Evolutionary conservation across 1,140 invertebrate species (phyloP).

Genomic region (Manduca sexta): DNA sequence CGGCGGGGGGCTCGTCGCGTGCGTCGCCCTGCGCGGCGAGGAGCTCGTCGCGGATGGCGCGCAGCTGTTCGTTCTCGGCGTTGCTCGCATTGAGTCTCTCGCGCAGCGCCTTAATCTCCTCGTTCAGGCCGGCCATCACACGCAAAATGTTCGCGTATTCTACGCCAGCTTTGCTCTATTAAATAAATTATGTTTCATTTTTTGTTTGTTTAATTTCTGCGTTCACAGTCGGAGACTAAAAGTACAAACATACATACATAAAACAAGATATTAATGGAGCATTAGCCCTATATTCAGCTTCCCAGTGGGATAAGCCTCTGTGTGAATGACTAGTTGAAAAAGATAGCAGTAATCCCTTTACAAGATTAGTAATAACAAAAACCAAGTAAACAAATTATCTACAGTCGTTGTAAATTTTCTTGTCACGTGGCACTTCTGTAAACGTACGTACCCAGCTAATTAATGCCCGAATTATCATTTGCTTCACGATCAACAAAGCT

Average conservation of each 20-base stretch:
- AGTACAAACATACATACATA: too few species aligned
- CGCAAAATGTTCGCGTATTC: conserved; percentile 60
- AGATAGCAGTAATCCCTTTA: too few species aligned
- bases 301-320: too few species aligned
- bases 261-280: too few species aligned
- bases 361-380: too few species aligned
- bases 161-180: conserved; percentile 45
- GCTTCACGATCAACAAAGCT: too few species aligned
- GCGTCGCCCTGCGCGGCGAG: conserved; percentile 33
- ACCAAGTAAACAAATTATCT: conserved; percentile 3
- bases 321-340: too few species aligned
- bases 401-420: background rate
- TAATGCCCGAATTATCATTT: background rate
- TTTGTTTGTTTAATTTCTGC: too few species aligned
- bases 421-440: conserved; percentile 9
- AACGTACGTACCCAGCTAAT: background rate
- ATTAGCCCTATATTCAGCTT: too few species aligned
- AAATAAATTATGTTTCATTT: conserved; percentile 6
- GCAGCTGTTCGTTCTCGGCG: conserved; percentile 49
- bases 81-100: conserved; percentile 31
- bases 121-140: conserved; percentile 62
- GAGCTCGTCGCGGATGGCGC: conserved; percentile 49
- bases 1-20: conserved; percentile 18
- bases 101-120: conserved; percentile 54
- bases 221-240: too few species aligned